These are phyloP conservation scores for Selenia dentaria DNA, from an alignment of 2,888 invertebrate genomes.

Conservation along the genomic window DNA sequence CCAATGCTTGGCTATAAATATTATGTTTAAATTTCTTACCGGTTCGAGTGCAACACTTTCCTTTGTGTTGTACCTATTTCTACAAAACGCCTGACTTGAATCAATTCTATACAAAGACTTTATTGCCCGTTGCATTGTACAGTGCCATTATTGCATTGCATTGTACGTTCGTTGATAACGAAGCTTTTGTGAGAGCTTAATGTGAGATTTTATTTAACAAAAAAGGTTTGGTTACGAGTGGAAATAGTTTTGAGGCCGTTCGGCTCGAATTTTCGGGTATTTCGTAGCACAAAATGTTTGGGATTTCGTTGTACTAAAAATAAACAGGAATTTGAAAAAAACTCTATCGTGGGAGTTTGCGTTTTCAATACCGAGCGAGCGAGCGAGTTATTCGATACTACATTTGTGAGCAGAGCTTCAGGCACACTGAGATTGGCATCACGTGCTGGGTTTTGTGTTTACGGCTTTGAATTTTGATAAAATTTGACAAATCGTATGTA, in stretches of 20 bases:
- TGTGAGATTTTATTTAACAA: constrained; percentile 13
- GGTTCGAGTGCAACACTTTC: constrained; percentile 18
- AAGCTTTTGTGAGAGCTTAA: constrained; percentile 13
- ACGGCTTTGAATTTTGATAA: too few species aligned
- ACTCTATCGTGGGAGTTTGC: constrained; percentile 6
- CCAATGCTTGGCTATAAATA: constrained; percentile 24
- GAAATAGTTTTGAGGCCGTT: constrained; percentile 5
- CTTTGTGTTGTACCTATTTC: constrained; percentile 3
- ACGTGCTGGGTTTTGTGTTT: too few species aligned
- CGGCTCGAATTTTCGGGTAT: constrained; percentile 4
- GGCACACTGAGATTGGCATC: too few species aligned
- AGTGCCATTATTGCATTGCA: constrained; percentile 26
- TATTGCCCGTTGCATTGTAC: constrained; percentile 26
- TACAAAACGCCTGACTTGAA: constrained; percentile 25
- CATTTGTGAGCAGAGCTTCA: constrained; percentile 5
- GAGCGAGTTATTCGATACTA: constrained; percentile 18
- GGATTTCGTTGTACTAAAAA: constrained; percentile 3
- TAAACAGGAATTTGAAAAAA: constrained; percentile 19
- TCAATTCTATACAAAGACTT: constrained; percentile 29
- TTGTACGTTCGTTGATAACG: constrained; percentile 19
- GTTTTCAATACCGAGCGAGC: constrained; percentile 16
- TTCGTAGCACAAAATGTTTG: neutral
- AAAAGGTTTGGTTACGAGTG: neutral
- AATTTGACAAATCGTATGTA: too few species aligned
- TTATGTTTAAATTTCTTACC: constrained; percentile 26